Evolutionary conservation across 2,113 vertebrate species (phyloP).

Genomic region (Accipiter virgatus): DNA sequence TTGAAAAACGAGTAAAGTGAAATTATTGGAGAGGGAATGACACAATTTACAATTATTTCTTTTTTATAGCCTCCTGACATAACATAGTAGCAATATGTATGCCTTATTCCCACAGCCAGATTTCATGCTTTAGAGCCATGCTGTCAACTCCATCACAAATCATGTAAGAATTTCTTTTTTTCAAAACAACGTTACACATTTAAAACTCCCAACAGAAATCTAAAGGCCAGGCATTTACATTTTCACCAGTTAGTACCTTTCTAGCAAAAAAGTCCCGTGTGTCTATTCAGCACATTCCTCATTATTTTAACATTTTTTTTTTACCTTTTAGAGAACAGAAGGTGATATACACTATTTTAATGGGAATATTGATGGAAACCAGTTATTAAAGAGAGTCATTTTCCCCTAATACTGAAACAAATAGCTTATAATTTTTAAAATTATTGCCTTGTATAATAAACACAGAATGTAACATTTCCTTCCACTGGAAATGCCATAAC

Average conservation of each 20-base stretch:
- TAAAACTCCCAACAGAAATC: background rate
- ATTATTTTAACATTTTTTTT: background rate
- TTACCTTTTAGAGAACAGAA: slow-evolving; percentile 11
- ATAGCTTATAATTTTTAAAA: background rate
- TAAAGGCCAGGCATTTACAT: slow-evolving; percentile 30
- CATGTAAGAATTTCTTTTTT: background rate
- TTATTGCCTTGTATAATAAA: background rate
- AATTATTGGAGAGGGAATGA: background rate
- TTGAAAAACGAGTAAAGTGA: background rate
- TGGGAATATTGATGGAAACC: background rate
- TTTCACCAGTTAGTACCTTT: background rate
- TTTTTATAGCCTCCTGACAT: background rate
- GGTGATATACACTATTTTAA: slow-evolving; percentile 18
- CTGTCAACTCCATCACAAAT: background rate
- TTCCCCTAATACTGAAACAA: slow-evolving; percentile 21
- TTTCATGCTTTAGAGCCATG: background rate
- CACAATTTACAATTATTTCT: background rate
- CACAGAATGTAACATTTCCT: background rate
- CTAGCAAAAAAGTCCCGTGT: background rate
- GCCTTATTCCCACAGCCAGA: background rate
- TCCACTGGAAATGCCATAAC: background rate
- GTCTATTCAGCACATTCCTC: background rate
- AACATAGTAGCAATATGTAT: background rate
- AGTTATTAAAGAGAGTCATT: background rate
- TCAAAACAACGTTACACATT: background rate